Evolutionary conservation across 2,113 vertebrate genomes (phyloP), one percentile per base, ranked within the genome.

Genomic region (Colinus virginianus): DNA sequence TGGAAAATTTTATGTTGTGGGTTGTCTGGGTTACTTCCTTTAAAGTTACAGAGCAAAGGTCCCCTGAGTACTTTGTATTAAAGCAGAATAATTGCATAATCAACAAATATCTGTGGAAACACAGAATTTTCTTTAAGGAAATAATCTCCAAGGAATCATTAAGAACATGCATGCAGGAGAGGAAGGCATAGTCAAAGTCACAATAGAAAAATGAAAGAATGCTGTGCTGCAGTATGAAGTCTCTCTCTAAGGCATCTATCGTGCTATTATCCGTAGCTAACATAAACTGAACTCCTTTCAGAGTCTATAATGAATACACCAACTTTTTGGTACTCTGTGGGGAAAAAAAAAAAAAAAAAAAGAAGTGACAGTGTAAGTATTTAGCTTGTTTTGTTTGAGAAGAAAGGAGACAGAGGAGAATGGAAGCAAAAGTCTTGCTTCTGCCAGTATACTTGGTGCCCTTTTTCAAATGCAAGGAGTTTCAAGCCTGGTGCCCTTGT

Each of bases 1-100:
- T 93, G 88, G 90, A 95, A 96, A 94, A 92, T 58, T 82, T 95
- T 94, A 88, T 70, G 48, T 77, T 96, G 94, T 74, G 96, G 92
- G 86, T 84, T 96, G 87, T 96, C 92, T 96, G 80, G 70, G 36
- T 92, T 92, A 82, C 59, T 96, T 96, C 74, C 90, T 90, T 93
- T 94, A 90, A 95, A 92, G 78, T 59, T 87, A 89, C 80, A 94
- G 77, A 78, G 61, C 64, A 78, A 80, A 76, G 15, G 48, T 95
- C 36, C 38, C 68, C 51, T 11, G 61, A 51, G 84, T 78, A 68
- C 32, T 78, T 91, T 28, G 38, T 42, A 32, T 48, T 58, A 63
- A 80, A 88, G 56, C 28, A 88, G 53, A 93, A 81, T 92, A 78
- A 78, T 78, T 81, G 68, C 53, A 63, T 61, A 84, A 62, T 62